Base-by-base conservation (phyloP, 2,113 vertebrate species). In the Micronisus gabar region DNA sequence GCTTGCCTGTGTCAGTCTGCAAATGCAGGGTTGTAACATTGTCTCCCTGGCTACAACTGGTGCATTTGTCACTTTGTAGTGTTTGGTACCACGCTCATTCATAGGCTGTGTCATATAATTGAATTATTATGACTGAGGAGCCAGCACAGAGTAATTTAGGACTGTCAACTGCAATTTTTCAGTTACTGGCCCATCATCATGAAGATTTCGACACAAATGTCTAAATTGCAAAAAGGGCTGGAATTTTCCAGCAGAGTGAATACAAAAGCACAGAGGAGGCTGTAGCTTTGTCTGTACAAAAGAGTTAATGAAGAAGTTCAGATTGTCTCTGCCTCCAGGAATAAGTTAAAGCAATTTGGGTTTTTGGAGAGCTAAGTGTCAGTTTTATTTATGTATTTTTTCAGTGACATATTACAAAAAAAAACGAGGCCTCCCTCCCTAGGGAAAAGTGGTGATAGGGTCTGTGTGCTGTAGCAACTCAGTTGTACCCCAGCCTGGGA, bases 81-180 rank as follows among this genome's bases (percentile, higher is more conserved):
- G n/a, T 40, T 1, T 1, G 50, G 38, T 61, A 12, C 76, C 2
- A 0, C 0, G 0, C 23, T 85, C 10, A 1, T 55, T 81, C 5
- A 0, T 43, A 2, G 74, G 22, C 41, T 50, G 4, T 41, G n/a
- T 61, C 38, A 3, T 6, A 4, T 10, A 47, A 21, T 6, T 25
- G 34, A 59, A 19, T 21, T 32, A 8, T 19, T 52, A 5, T 17
- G 63, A 14, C 36, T 53, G n/a, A 56, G 50, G n/a, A 73, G 59
- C 36, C 7, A 7, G 18, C 11, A 10, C 4, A 8, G 68, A 50
- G 15, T 45, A 11, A 56, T 36, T 21, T 32, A 17, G 38, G 23
- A 10, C 36, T 40, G 25, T 66, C 41, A 56, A 2, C 25, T 67
- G 68, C 22, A 13, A 2, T 36, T 80, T 73, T 56, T 62, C 59